phyloP scores from a whole-genome alignment of 1,140 invertebrate species.

The Steinernema khuongi region DNA sequence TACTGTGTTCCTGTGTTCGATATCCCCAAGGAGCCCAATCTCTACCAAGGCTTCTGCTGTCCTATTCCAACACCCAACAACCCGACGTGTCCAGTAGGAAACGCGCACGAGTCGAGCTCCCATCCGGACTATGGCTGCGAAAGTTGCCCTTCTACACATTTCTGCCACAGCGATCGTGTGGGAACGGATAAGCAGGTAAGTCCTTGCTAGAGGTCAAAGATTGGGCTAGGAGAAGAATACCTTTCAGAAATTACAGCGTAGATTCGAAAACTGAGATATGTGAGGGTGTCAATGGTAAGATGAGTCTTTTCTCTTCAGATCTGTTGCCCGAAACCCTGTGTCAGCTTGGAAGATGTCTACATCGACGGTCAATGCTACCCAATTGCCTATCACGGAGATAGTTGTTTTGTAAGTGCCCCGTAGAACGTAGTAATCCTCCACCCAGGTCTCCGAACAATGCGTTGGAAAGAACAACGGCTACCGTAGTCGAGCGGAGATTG shows the following conservation, averaged over 20 bases:
- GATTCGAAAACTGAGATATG: neutral
- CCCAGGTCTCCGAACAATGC: conserved; percentile 45
- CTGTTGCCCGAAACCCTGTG: conserved; percentile 51
- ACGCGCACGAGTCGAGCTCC: conserved; percentile 37
- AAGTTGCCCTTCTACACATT: conserved; percentile 44
- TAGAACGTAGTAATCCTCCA: neutral
- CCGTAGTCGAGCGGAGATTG: conserved; percentile 12
- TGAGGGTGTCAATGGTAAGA: neutral
- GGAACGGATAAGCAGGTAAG: conserved; percentile 45
- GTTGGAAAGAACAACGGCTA: conserved; percentile 35
- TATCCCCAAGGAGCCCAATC: conserved; percentile 37
- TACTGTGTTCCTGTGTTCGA: conserved; percentile 53
- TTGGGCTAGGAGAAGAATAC: too few relatives aligned
- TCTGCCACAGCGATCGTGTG: conserved; percentile 42
- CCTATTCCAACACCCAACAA: conserved; percentile 41
- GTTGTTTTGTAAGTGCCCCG: conserved; percentile 41
- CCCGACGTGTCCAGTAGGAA: conserved; percentile 49
- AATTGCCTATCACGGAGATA: conserved; percentile 51
- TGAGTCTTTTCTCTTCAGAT: conserved; percentile 31
- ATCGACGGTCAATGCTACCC: conserved; percentile 49
- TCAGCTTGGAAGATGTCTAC: conserved; percentile 50
- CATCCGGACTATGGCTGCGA: conserved; percentile 46
- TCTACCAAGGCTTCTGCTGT: conserved; percentile 48
- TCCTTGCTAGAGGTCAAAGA: neutral
- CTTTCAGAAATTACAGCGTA: too few relatives aligned